Conservation (phyloP, 2,797 vertebrate genomes). For the Danio aesculapii region DNA sequence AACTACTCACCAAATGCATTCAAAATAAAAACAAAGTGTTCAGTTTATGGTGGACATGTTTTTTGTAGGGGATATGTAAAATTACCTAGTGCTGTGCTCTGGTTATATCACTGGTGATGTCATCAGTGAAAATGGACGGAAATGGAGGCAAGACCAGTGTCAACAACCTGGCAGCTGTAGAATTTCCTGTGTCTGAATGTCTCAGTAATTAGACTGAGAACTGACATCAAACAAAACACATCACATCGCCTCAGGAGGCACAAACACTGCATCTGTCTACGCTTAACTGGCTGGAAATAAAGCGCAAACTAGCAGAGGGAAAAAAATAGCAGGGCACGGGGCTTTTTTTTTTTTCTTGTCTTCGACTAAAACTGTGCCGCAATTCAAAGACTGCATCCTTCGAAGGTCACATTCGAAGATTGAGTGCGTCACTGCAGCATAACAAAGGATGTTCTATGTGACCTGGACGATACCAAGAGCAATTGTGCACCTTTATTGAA, state of each 20-base stretch:
- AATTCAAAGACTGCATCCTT: no score
- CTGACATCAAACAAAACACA: constrained; percentile 17
- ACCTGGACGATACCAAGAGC: no score
- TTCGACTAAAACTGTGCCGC: neutral
- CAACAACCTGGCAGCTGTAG: neutral
- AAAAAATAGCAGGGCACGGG: neutral
- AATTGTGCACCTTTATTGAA: no score
- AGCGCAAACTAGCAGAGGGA: neutral
- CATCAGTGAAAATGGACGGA: neutral
- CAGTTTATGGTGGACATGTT: neutral
- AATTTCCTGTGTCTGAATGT: constrained; percentile 14
- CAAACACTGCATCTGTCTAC: neutral
- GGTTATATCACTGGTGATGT: neutral
- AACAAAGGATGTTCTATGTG: no score
- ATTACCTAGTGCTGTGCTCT: neutral
- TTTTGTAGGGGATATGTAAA: neutral
- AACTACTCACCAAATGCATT: neutral
- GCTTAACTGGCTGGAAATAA: constrained; percentile 7
- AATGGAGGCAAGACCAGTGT: constrained; percentile 12
- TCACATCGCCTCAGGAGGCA: constrained; percentile 1
- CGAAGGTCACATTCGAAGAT: no score
- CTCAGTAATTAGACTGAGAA: constrained; percentile 15
- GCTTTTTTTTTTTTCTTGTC: neutral
- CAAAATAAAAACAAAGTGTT: neutral
- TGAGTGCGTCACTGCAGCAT: no score